phyloP scores from a whole-genome alignment of 2,113 vertebrate species.

The Amphiprion ocellaris region DNA sequence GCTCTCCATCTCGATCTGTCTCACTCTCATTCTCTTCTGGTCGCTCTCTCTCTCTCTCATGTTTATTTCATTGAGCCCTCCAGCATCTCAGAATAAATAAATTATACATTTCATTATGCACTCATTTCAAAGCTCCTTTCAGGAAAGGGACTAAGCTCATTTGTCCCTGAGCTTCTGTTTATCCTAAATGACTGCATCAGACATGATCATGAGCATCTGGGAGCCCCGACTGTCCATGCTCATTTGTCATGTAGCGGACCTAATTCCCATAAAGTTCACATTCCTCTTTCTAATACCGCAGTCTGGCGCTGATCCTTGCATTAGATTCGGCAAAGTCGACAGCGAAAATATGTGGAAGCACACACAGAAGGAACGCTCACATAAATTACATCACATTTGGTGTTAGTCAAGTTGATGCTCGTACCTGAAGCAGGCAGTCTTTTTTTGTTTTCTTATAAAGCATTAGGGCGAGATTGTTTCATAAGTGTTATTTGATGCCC shows the following conservation, averaged over 20 bases:
- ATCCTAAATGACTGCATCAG: conserved; percentile 77
- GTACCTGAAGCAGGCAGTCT: conserved; percentile 34
- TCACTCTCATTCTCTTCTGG: conserved; percentile 31
- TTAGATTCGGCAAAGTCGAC: conserved; percentile 38
- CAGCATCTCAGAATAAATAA: conserved; percentile 80
- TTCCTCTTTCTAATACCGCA: conserved; percentile 40
- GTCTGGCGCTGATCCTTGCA: conserved; percentile 47
- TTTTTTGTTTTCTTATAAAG: conserved; percentile 23
- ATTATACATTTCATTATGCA: conserved; percentile 84
- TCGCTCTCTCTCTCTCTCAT: conserved; percentile 63
- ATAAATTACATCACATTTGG: conserved; percentile 7
- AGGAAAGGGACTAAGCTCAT: conserved; percentile 72
- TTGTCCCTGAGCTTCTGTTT: conserved; percentile 76
- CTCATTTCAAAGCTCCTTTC: conserved; percentile 77
- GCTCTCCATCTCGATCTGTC: conserved; percentile 29
- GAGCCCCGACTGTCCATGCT: conserved; percentile 58
- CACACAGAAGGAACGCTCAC: conserved; percentile 16
- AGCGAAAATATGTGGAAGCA: conserved; percentile 13
- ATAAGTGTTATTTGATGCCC: background rate
- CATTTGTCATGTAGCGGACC: conserved; percentile 64
- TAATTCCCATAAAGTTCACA: conserved; percentile 64
- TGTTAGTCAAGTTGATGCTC: conserved; percentile 24
- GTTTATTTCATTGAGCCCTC: conserved; percentile 81
- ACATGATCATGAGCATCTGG: conserved; percentile 70
- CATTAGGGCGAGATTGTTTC: background rate